Evolutionary conservation across 23 tunicate genomes (phyloP), one percentile per base, ranked within the genome.

Genomic region (Diplosoma virens): DNA sequence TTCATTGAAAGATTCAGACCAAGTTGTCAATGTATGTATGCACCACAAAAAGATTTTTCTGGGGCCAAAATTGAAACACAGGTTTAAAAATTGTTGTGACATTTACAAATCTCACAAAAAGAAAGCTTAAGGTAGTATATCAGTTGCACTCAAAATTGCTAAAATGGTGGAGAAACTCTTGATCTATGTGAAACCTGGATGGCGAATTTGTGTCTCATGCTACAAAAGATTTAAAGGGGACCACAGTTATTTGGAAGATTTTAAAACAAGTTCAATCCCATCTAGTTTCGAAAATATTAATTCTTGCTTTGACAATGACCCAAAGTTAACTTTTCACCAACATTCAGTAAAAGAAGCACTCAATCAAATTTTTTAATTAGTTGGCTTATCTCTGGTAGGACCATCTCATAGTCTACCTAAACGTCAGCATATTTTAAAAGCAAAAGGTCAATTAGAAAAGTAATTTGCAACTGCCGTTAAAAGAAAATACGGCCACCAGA

Each of bases 111-210:
- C 65, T n/a, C 65, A 58, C 26, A n/a, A 22, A 58, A 58, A 58
- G n/a, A 58, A 58, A 58, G 65, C n/a, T 58, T 11, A 58, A 58
- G 65, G 65, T 58, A 58, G 20, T 7, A 58, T 58, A 11, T 23
- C n/a, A n/a, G n/a, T 58, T 58, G n/a, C 65, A 9, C 21, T 58
- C n/a, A 22, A 58, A 58, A 58, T n/a, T n/a, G 65, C 26, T 11
- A 58, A 58, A 58, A 58, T 58, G 65, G n/a, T 58, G 65, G 21
- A 58, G n/a, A 58, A 58, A 58, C 65, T 58, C 14, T 9, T 58
- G 65, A 58, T 58, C 21, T n/a, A 23, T 58, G 65, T 58, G 65
- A 58, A 58, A 58, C 65, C 65, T 58, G 65, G 65, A 58, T 58
- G 65, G 65, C 65, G 65, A 11, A 22, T 58, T 58, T 58, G 65